Conservation (phyloP, 2,797 vertebrate genomes). For the Setipinna tenuifilis region DNA sequence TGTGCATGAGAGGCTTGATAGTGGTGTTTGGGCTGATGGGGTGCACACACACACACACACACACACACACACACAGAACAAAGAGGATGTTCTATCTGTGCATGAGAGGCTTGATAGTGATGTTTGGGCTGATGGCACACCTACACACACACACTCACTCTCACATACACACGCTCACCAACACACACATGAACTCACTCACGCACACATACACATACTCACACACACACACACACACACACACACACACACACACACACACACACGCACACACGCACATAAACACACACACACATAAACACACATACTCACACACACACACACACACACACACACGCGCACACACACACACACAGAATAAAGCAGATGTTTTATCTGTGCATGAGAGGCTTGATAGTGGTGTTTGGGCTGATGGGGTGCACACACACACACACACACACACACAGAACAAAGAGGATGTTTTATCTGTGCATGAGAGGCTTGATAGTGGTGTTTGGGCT, state of each 20-base stretch:
- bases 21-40: no score
- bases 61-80: constrained; percentile 11
- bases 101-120: constrained; percentile 36
- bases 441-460: constrained; percentile 47
- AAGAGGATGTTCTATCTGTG: constrained; percentile 55
- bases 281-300: background rate
- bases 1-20: constrained; percentile 46
- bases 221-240: constrained; percentile 6
- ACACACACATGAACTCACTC: constrained; percentile 1
- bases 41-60: background rate
- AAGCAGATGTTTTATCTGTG: constrained; percentile 55
- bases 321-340: background rate
- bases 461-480: constrained; percentile 53
- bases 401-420: no score
- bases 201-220: background rate
- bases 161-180: background rate
- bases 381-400: constrained; percentile 38
- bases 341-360: constrained; percentile 20
- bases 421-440: constrained; percentile 13
- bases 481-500: background rate
- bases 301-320: background rate
- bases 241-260: background rate
- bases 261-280: background rate
- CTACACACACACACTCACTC: constrained; percentile 1
- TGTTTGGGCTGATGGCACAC: background rate